Base-by-base conservation (phyloP, 2,888 invertebrate genomes). In the Torymus tubicola region DNA sequence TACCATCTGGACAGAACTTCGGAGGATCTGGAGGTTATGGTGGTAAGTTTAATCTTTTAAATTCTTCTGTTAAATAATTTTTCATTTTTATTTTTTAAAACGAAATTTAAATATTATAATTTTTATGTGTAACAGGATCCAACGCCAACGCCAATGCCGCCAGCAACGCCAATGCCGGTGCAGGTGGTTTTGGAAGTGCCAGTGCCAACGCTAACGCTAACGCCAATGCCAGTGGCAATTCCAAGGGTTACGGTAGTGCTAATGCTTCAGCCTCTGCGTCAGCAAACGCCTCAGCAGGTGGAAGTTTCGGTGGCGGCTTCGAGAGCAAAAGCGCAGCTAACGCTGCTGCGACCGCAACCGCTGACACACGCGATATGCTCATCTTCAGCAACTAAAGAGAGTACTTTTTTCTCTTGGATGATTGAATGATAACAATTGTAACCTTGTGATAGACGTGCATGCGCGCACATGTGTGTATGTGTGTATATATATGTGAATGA, bases 261-360 rank as follows among this genome's bases (percentile, higher is more conserved):
- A 69, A 67, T 3, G 81, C 80, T 5, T 69, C 81, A 3, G 80
- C 80, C 14, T 31, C 80, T 16, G 81, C 78, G 1, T 31, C 65
- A 2, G 78, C 81, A 1, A 74, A 58, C 31, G 81, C 81, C 0
- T 60, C 57, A 0, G 61, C 65, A 14, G 14, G 21, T 12, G 52
- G 74, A 13, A 3, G 14, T 16, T 16, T 24, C 18, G 42, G 42
- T 4, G 50, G 52, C 1, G 42, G 58, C 2, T 80, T 74, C 3
- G 70, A 61, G n/a, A 14, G 52, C 2, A 81, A 81, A 4, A 78
- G 78, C 57, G 60, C 72, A 1, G 78, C 81, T 1, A 57, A 53
- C n/a, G 72, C 78, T 1, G 24, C 69, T 0, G 70, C 79, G 1
- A 16, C 64, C 5, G 52, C 82, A 0, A 55, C 0, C 12, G 52